A percentile compares a stretch with the other conserved stretches of the same genome.
Conservation (phyloP, 2,888 invertebrate genomes). For the Pseudoips prasinana region DNA sequence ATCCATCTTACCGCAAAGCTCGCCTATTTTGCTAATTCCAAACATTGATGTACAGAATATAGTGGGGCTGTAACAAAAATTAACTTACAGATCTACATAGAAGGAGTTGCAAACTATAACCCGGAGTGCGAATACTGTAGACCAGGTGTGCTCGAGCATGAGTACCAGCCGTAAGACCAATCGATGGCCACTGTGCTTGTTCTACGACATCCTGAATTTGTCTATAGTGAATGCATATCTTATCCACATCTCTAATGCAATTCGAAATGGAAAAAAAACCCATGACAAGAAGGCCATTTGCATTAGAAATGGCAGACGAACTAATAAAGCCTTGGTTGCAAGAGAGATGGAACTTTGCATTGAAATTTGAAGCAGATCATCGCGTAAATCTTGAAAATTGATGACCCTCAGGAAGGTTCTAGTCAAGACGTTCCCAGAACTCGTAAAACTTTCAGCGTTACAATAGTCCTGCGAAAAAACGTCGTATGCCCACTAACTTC, state of each 20-base stretch:
- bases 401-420: slow-evolving; percentile 11
- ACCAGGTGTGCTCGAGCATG: slow-evolving; percentile 10
- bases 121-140: slow-evolving; percentile 17
- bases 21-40: too few relatives aligned
- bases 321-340: slow-evolving; percentile 14
- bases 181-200: slow-evolving; percentile 17
- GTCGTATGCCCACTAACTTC: slow-evolving; percentile 13
- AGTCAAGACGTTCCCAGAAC: slow-evolving; percentile 14
- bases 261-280: slow-evolving; percentile 8
- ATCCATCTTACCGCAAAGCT: too few relatives aligned
- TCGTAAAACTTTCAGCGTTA: slow-evolving; percentile 17
- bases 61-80: too few relatives aligned
- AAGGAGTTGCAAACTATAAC: too few relatives aligned
- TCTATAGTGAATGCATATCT: slow-evolving; percentile 15
- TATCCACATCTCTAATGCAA: slow-evolving; percentile 6
- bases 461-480: slow-evolving; percentile 17
- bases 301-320: slow-evolving; percentile 14
- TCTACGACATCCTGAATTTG: slow-evolving; percentile 21
- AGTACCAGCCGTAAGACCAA: slow-evolving; percentile 17
- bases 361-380: slow-evolving; percentile 14
- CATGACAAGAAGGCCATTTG: slow-evolving; percentile 16
- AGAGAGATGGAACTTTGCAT: slow-evolving; percentile 19
- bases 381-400: slow-evolving; percentile 12
- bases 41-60: too few relatives aligned
- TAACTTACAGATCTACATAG: too few relatives aligned